A percentile compares a stretch with the other conserved stretches of the same genome.
Conservation (phyloP, 2,113 vertebrate genomes). For the Stictonetta naevosa region DNA sequence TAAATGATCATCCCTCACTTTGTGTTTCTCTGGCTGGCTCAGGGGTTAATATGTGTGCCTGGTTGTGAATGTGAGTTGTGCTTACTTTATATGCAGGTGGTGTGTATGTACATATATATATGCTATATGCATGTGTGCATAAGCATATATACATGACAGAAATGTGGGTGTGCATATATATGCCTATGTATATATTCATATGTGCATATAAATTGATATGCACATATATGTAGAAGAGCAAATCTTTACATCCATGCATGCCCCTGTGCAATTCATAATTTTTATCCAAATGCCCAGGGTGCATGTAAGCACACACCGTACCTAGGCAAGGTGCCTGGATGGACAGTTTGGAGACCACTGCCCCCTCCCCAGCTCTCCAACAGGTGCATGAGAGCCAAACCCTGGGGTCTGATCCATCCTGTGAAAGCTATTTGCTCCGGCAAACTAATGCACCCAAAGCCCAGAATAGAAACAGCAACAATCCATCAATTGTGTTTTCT, state of each 20-base stretch:
- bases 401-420: background rate
- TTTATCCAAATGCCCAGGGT: fast-evolving
- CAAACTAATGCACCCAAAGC: background rate
- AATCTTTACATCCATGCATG: background rate
- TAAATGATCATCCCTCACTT: background rate
- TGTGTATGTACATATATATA: background rate
- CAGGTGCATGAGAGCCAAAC: background rate
- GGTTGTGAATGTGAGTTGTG: background rate
- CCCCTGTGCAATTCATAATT: background rate
- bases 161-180: background rate
- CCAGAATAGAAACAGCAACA: background rate
- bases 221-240: background rate
- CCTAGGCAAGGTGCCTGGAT: too few relatives aligned
- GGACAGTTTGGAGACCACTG: fast-evolving
- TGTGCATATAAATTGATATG: background rate
- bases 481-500: background rate
- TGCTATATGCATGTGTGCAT: background rate
- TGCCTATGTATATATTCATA: too few relatives aligned
- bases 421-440: background rate
- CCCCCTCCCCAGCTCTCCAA: background rate
- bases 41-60: background rate
- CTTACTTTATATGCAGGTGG: too few relatives aligned
- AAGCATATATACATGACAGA: background rate
- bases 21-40: background rate
- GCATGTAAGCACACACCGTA: fast-evolving